Evolutionary conservation across 2,113 vertebrate species (phyloP).

Genomic region (Archilochus colubris): DNA sequence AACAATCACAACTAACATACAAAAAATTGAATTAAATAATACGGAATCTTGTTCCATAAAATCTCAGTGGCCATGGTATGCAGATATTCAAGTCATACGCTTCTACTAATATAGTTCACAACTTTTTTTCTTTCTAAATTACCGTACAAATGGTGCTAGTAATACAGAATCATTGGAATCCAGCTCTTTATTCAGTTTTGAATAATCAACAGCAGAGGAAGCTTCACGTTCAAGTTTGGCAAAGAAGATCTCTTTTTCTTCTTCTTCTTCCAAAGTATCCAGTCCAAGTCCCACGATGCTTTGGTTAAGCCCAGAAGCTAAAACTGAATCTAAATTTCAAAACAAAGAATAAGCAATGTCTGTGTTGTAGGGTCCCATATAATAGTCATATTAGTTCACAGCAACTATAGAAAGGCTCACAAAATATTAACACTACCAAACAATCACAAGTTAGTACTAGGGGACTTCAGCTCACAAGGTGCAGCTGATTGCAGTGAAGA

Average conservation of each 20-base stretch:
- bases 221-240: slow-evolving; percentile 82
- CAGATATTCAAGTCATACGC: not conserved
- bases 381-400: not conserved
- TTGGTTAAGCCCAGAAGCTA: slow-evolving; percentile 70
- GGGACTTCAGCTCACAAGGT: not conserved
- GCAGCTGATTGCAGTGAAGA: not conserved
- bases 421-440: not conserved
- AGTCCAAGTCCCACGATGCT: slow-evolving; percentile 70
- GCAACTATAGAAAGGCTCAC: not conserved
- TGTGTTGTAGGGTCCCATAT: not conserved
- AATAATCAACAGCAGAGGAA: slow-evolving; percentile 85
- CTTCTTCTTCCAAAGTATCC: slow-evolving; percentile 89
- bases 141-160: slow-evolving; percentile 67
- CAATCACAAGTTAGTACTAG: not conserved
- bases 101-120: not conserved
- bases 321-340: slow-evolving; percentile 70
- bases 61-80: not conserved
- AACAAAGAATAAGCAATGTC: not conserved
- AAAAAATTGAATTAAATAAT: not conserved
- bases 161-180: slow-evolving; percentile 78
- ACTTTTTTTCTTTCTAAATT: slow-evolving; percentile 26
- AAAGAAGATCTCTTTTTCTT: slow-evolving; percentile 90
- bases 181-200: slow-evolving; percentile 85
- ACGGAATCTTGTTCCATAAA: not conserved
- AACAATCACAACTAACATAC: not conserved